A percentile compares a stretch with the other conserved stretches of the same genome.
phyloP scores from a whole-genome alignment of 64 coral and sea anemone genomes.

The Astreopora myriophthalma region DNA sequence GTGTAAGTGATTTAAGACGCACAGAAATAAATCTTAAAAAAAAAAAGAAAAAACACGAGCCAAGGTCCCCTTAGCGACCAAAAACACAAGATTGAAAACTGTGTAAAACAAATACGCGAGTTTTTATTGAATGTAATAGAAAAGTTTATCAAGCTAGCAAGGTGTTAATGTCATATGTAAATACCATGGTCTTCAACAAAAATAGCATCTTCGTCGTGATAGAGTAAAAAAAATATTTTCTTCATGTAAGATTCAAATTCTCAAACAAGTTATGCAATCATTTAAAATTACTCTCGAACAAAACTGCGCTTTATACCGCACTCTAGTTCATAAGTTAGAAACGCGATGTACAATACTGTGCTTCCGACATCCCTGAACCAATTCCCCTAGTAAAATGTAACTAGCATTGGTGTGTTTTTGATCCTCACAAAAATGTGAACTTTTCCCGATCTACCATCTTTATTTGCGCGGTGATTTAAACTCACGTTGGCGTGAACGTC shows the following conservation, averaged over 20 bases:
- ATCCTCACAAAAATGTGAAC: conserved; percentile 66
- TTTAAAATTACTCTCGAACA: conserved; percentile 27
- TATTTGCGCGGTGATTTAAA: conserved; percentile 35
- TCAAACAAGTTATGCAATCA: conserved; percentile 45
- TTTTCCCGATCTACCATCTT: too few relatives aligned
- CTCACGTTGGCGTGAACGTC: conserved; percentile 88
- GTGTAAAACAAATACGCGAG: conserved; percentile 1
- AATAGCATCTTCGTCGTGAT: conserved; percentile 60
- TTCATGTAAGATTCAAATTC: conserved; percentile 54
- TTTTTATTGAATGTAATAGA: conserved; percentile 76
- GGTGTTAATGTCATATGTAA: conserved; percentile 86
- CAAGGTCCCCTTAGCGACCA: background rate
- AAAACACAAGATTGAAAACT: background rate
- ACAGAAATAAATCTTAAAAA: background rate
- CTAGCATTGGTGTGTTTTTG: conserved; percentile 70
- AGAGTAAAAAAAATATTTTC: conserved; percentile 66
- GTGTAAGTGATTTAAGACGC: background rate
- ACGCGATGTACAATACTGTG: conserved; percentile 4
- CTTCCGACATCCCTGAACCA: background rate
- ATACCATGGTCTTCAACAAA: conserved; percentile 66
- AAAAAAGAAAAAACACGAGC: background rate
- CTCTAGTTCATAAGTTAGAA: conserved; percentile 29
- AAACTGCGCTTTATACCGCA: conserved; percentile 30
- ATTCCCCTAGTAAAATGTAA: background rate
- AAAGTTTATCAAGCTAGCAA: conserved; percentile 43